A percentile compares a stretch with the other conserved stretches of the same genome.
phyloP scores from a whole-genome alignment of 2,888 invertebrate species.

The Melinaea marsaeus region DNA sequence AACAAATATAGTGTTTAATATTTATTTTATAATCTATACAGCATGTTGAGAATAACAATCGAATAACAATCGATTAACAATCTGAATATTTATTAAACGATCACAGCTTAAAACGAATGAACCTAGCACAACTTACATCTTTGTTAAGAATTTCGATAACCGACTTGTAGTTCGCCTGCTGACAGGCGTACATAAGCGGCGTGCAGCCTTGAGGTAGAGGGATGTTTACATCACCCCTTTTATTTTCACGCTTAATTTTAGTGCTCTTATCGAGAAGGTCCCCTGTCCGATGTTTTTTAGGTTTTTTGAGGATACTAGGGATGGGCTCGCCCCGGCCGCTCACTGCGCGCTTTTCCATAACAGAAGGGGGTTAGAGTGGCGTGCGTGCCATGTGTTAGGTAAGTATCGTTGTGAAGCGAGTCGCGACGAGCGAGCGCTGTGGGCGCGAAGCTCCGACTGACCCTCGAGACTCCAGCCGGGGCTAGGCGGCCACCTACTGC shows the following conservation, averaged over 20 bases:
- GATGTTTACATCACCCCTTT: slow-evolving; percentile 60
- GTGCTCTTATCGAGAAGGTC: slow-evolving; percentile 69
- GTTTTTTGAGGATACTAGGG: slow-evolving; percentile 71
- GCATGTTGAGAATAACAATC: neutral
- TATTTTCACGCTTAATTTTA: slow-evolving; percentile 69
- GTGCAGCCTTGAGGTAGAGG: slow-evolving; percentile 84
- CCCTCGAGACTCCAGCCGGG: slow-evolving; percentile 35
- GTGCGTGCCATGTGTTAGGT: slow-evolving; percentile 46
- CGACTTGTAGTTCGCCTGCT: slow-evolving; percentile 88
- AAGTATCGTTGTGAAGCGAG: slow-evolving; percentile 35
- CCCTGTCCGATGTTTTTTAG: slow-evolving; percentile 58
- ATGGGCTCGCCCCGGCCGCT: slow-evolving; percentile 68
- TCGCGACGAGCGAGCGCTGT: slow-evolving; percentile 69
- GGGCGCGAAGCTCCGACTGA: slow-evolving; percentile 72
- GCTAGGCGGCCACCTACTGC: slow-evolving; percentile 45
- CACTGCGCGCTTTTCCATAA: slow-evolving; percentile 69
- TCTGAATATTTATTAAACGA: neutral
- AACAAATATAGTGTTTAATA: slow-evolving; percentile 52
- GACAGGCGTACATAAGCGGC: slow-evolving; percentile 93
- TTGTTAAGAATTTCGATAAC: slow-evolving; percentile 86
- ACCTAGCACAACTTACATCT: slow-evolving; percentile 79
- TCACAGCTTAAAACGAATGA: neutral
- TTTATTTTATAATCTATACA: slow-evolving; percentile 9
- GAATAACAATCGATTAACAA: neutral
- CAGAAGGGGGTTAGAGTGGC: slow-evolving; percentile 46